phyloP scores from a whole-genome alignment of 2,113 vertebrate genomes.

The Aramus guarauna region DNA sequence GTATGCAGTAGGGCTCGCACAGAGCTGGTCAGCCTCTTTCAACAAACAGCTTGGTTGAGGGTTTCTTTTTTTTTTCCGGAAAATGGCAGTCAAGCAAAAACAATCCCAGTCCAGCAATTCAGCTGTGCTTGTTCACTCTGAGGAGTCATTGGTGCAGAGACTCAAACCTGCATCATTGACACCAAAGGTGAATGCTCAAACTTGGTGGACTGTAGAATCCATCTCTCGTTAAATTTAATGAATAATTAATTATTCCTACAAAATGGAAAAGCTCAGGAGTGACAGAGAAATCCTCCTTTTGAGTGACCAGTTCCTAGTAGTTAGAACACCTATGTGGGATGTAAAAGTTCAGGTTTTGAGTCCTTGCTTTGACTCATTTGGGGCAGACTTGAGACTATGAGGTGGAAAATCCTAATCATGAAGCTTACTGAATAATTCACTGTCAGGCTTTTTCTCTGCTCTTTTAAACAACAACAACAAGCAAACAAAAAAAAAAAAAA shows the following conservation, averaged over 20 bases:
- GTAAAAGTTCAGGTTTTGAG: neutral
- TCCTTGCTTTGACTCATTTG: neutral
- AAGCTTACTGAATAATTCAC: neutral
- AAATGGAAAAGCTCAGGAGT: slow-evolving; percentile 7
- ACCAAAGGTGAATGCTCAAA: neutral
- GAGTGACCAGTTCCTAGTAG: neutral
- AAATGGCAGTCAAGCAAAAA: neutral
- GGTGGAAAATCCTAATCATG: neutral
- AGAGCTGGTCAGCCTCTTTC: neutral
- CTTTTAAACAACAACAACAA: neutral
- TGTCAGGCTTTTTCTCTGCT: neutral
- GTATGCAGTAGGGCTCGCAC: neutral
- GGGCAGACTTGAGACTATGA: neutral
- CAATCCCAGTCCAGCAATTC: neutral
- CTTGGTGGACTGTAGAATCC: neutral
- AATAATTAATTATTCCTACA: slow-evolving; percentile 18
- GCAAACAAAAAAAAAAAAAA: neutral
- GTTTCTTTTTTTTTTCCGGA: neutral
- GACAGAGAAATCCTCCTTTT: neutral
- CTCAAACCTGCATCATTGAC: neutral
- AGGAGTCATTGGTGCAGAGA: neutral
- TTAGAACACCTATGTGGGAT: neutral
- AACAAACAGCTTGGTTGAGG: neutral
- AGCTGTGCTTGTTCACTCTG: neutral
- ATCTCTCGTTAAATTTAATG: neutral